phyloP scores from a whole-genome alignment of 2,113 vertebrate genomes.

The Nyctibius bracteatus region DNA sequence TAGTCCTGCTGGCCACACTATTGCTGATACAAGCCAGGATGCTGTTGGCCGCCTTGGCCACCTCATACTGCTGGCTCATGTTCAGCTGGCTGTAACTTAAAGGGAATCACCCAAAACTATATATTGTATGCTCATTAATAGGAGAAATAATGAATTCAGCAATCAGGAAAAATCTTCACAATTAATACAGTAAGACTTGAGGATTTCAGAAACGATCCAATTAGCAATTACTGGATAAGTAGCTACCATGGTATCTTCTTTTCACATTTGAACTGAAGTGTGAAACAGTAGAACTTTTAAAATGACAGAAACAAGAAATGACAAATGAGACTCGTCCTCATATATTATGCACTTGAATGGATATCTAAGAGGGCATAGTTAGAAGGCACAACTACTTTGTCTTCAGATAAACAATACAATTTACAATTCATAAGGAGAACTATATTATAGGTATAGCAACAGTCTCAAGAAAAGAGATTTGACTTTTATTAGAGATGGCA shows the following conservation, averaged over 20 bases:
- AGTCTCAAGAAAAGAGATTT: not conserved
- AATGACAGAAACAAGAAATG: not conserved
- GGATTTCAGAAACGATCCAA: not conserved
- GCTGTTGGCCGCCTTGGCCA: too few species aligned
- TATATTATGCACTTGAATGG: not conserved
- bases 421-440: not conserved
- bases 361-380: not conserved
- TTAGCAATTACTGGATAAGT: not conserved
- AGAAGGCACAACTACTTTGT: not conserved
- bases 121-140: not conserved
- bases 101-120: not conserved
- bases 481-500: not conserved
- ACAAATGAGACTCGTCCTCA: not conserved
- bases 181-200: not conserved
- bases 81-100: too few species aligned
- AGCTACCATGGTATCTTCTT: not conserved
- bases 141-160: not conserved
- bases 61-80: too few species aligned
- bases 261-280: not conserved
- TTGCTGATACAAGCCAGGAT: too few species aligned
- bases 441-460: not conserved
- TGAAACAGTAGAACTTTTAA: not conserved
- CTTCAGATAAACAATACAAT: not conserved
- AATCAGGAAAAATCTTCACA: not conserved
- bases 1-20: too few species aligned